These are phyloP conservation scores for Talpa occidentalis DNA, from an alignment of 2,113 vertebrate genomes.

Conservation along the genomic window DNA sequence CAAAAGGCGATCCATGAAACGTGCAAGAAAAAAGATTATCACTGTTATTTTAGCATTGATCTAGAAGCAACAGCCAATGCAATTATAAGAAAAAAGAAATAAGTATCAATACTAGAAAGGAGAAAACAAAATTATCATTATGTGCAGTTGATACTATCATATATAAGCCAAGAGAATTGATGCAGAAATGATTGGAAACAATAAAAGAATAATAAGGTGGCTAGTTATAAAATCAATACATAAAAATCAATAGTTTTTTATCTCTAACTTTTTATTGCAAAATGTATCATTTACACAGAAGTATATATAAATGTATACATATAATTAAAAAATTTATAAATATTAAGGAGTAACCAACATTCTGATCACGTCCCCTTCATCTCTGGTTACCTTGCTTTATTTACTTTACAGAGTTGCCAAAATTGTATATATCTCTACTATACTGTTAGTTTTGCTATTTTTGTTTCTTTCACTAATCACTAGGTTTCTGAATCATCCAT, in stretches of 20 bases:
- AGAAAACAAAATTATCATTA: constrained; percentile 52
- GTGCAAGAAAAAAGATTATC: background rate
- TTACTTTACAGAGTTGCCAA: background rate
- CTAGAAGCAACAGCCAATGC: constrained; percentile 23
- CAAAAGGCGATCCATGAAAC: background rate
- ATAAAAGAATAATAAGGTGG: constrained; percentile 43
- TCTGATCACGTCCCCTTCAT: background rate
- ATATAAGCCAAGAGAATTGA: constrained; percentile 50
- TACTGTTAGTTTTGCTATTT: constrained; percentile 28
- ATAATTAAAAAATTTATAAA: background rate
- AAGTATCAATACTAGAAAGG: constrained; percentile 53
- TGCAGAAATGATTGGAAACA: constrained; percentile 60
- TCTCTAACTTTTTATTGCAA: constrained; percentile 55
- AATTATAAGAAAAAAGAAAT: constrained; percentile 45
- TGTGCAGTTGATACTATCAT: constrained; percentile 17
- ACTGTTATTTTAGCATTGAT: constrained; percentile 55
- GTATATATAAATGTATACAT: background rate
- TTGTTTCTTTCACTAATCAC: background rate
- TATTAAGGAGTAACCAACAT: background rate
- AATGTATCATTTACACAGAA: constrained; percentile 24
- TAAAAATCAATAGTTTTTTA: constrained; percentile 64
- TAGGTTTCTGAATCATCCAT: constrained; percentile 11
- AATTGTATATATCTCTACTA: background rate
- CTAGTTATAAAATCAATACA: constrained; percentile 59
- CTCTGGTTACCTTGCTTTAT: background rate